A percentile compares a stretch with the other conserved stretches of the same genome.
phyloP scores from a whole-genome alignment of 2,888 invertebrate genomes.

The Agrochola litura region DNA sequence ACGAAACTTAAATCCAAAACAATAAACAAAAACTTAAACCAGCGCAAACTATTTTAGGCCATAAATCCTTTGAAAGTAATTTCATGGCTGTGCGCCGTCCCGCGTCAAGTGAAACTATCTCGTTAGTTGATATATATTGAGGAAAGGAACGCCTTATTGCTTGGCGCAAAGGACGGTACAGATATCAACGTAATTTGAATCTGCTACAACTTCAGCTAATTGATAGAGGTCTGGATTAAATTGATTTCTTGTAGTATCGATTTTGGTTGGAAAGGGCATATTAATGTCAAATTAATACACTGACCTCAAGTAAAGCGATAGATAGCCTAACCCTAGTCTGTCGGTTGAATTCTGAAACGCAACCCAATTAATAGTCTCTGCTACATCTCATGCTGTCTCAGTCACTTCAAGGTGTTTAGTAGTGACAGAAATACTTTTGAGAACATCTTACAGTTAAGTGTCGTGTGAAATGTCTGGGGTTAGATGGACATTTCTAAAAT shows the following conservation, averaged over 20 bases:
- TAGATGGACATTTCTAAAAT: not conserved
- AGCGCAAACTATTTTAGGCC: slow-evolving; percentile 54
- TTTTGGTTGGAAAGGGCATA: not conserved
- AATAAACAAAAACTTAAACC: slow-evolving; percentile 54
- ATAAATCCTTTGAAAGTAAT: slow-evolving; percentile 62
- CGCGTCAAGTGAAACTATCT: slow-evolving; percentile 59
- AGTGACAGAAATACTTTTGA: not conserved
- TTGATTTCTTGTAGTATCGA: slow-evolving; percentile 18
- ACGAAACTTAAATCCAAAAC: slow-evolving; percentile 29
- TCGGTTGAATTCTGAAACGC: not conserved
- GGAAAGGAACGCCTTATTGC: slow-evolving; percentile 61
- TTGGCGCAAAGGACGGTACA: slow-evolving; percentile 34
- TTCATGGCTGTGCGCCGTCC: slow-evolving; percentile 56
- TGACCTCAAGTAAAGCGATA: not conserved
- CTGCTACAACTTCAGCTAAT: slow-evolving; percentile 49
- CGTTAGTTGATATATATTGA: slow-evolving; percentile 59
- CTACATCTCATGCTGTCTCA: not conserved
- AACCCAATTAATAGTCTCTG: not conserved
- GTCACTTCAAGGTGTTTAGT: not conserved
- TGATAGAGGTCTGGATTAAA: slow-evolving; percentile 33
- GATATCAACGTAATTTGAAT: slow-evolving; percentile 54
- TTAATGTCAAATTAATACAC: not conserved
- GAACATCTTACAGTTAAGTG: not conserved
- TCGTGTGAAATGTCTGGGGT: not conserved
- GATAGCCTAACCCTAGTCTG: no score